phyloP scores from a whole-genome alignment of 2,113 vertebrate species.

The Platysternon megacephalum region DNA sequence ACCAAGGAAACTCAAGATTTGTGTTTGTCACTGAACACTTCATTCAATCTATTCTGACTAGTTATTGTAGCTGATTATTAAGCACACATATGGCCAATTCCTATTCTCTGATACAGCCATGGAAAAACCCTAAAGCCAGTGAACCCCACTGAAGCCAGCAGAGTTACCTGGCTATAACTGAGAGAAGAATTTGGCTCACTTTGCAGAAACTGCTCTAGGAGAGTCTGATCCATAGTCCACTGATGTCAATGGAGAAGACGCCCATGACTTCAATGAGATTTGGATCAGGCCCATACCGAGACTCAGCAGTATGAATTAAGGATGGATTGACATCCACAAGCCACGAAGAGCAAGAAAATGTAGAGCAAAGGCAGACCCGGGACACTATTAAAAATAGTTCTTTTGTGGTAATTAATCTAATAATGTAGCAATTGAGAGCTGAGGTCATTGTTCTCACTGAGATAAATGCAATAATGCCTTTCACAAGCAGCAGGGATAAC shows the following conservation, averaged over 20 bases:
- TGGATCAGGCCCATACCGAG: not conserved
- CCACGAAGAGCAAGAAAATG: slow-evolving; percentile 39
- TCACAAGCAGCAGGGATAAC: slow-evolving; percentile 75
- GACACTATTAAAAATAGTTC: slow-evolving; percentile 54
- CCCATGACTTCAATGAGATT: accelerated
- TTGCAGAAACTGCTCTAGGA: not conserved
- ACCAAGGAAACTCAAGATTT: slow-evolving; percentile 68
- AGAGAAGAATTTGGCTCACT: not conserved
- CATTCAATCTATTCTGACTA: slow-evolving; percentile 56
- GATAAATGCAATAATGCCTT: slow-evolving; percentile 68
- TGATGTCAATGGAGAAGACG: not conserved
- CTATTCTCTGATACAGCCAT: not conserved
- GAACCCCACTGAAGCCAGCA: not conserved
- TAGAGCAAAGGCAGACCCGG: slow-evolving; percentile 35
- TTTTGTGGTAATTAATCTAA: slow-evolving; percentile 77
- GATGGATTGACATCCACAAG: not conserved
- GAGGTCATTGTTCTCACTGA: slow-evolving; percentile 74
- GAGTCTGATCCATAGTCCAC: not conserved
- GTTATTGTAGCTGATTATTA: slow-evolving; percentile 42
- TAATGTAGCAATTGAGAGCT: slow-evolving; percentile 60
- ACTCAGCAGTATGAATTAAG: not conserved
- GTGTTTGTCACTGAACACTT: slow-evolving; percentile 54
- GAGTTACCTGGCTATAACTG: not conserved
- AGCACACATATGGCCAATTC: not conserved
- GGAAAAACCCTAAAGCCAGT: not conserved